Percentiles rank a stretch among this genome's conserved stretches.
These are phyloP conservation scores for Idaea aversata DNA, from an alignment of 2,888 invertebrate genomes.

Conservation along the genomic window DNA sequence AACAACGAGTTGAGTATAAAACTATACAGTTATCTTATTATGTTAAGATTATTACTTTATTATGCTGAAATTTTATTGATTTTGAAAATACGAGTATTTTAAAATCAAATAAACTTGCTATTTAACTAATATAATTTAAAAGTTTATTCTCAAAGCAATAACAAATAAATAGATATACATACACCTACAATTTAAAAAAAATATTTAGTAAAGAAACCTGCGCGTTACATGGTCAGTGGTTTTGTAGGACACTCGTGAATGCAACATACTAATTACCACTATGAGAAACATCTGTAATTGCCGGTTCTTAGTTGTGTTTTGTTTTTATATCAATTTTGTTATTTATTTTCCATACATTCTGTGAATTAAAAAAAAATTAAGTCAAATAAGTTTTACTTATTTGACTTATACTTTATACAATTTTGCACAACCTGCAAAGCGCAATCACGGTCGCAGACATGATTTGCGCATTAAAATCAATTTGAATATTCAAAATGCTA, in stretches of 20 bases:
- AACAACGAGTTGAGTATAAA: no score
- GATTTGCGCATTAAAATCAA: background rate
- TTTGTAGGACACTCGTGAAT: conserved; percentile 53
- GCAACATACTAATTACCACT: conserved; percentile 41
- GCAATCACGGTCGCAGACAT: background rate
- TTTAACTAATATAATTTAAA: background rate
- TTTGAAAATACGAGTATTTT: no score
- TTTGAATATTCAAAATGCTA: background rate
- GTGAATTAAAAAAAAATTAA: no score
- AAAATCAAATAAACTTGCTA: no score
- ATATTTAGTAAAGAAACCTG: conserved; percentile 31
- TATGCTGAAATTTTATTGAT: no score
- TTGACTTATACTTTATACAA: no score
- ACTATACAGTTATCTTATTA: no score
- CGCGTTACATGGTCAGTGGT: conserved; percentile 46
- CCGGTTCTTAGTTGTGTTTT: background rate
- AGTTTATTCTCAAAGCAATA: background rate
- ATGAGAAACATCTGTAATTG: conserved; percentile 38
- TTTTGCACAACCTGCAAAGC: background rate
- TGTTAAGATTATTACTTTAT: no score
- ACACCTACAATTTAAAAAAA: background rate
- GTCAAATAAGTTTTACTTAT: no score
- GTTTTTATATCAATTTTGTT: background rate
- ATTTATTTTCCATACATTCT: background rate
- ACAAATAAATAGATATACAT: background rate